A percentile compares a stretch with the other conserved stretches of the same genome.
phyloP scores from a whole-genome alignment of 2,113 vertebrate species.

The Brachirus orientalis region DNA sequence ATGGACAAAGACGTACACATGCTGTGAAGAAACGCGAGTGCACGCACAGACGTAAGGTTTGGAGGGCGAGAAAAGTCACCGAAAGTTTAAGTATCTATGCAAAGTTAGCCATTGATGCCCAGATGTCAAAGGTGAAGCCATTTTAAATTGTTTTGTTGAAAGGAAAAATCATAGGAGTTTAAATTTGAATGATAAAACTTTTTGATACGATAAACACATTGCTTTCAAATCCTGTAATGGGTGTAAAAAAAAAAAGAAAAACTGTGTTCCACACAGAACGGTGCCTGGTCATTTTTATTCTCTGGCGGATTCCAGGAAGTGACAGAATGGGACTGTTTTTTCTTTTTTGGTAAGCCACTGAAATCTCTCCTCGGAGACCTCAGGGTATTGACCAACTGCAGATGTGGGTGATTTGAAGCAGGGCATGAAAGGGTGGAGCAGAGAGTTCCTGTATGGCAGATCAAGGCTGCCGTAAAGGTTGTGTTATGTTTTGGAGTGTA shows the following conservation, averaged over 20 bases:
- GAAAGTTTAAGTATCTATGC: too few species aligned
- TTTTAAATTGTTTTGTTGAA: too few species aligned
- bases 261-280: not conserved
- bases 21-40: too few species aligned
- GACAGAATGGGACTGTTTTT: constrained; percentile 39
- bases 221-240: too few species aligned
- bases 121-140: too few species aligned
- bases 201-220: too few species aligned
- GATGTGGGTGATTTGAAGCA: constrained; percentile 61
- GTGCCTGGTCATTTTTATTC: constrained; percentile 48
- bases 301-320: constrained; percentile 44
- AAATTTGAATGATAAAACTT: too few species aligned
- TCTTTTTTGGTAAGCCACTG: constrained; percentile 23
- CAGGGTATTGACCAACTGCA: constrained; percentile 54
- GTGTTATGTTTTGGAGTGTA: constrained; percentile 34
- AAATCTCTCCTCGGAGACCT: constrained; percentile 46
- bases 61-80: too few species aligned
- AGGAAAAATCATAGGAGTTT: too few species aligned
- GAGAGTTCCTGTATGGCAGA: constrained; percentile 50
- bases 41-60: too few species aligned
- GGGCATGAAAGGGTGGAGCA: constrained; percentile 46
- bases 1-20: constrained; percentile 11
- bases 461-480: constrained; percentile 63
- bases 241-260: too few species aligned
- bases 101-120: too few species aligned